phyloP scores from a whole-genome alignment of 2,888 invertebrate species.

The Leucania comma region DNA sequence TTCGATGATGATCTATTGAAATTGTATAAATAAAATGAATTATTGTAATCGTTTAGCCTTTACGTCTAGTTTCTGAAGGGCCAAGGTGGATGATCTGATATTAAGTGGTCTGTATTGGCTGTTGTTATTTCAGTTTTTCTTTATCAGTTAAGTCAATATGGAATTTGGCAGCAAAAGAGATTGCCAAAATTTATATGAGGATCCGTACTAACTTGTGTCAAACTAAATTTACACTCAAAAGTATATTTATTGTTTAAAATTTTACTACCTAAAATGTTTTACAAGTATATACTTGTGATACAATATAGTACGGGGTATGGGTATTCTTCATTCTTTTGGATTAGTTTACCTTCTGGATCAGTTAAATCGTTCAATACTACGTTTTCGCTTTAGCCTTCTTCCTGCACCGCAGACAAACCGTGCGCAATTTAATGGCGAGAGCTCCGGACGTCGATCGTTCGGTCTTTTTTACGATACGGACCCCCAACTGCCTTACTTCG shows the following conservation, averaged over 20 bases:
- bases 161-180: neutral
- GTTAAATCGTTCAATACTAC: neutral
- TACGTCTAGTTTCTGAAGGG: neutral
- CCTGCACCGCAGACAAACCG: constrained; percentile 62
- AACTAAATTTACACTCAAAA: too few relatives aligned
- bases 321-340: too few relatives aligned
- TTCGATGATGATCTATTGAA: too few relatives aligned
- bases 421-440: constrained; percentile 74
- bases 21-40: too few relatives aligned
- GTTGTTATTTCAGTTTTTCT: neutral
- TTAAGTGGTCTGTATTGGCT: neutral
- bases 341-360: neutral
- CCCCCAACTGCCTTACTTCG: constrained; percentile 63
- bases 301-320: too few relatives aligned
- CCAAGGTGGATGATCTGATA: neutral
- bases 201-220: too few relatives aligned
- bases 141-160: too few relatives aligned
- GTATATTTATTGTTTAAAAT: too few relatives aligned
- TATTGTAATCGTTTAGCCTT: too few relatives aligned
- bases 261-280: too few relatives aligned
- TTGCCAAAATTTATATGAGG: too few relatives aligned
- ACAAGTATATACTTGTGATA: too few relatives aligned
- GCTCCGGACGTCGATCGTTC: constrained; percentile 69
- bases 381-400: constrained; percentile 10
- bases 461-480: constrained; percentile 75